Evolutionary conservation across 2,797 vertebrate species (phyloP).

Genomic region (Capromys pilorides): DNA sequence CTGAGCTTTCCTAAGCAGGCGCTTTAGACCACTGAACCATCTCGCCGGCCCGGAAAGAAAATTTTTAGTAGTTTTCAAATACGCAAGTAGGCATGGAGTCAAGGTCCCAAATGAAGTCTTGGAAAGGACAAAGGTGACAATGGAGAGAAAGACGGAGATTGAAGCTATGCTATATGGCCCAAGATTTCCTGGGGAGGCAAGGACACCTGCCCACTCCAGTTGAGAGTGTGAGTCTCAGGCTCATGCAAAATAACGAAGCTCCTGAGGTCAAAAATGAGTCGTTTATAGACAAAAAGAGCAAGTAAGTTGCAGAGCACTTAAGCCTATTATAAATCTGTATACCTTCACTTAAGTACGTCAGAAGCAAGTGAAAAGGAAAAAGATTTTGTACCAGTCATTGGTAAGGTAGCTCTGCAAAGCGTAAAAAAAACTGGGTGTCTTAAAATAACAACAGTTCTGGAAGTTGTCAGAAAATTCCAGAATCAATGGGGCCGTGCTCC

Average conservation of each 20-base stretch:
- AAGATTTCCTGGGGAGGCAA: neutral
- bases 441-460: neutral
- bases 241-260: neutral
- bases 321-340: neutral
- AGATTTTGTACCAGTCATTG: neutral
- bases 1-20: no score
- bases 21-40: no score
- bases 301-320: neutral
- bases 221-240: neutral
- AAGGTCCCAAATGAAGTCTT: neutral
- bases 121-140: neutral
- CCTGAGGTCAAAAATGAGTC: neutral
- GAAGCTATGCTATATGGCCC: neutral
- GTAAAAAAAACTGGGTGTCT: neutral
- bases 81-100: neutral
- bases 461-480: neutral
- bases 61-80: neutral
- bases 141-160: neutral
- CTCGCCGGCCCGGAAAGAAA: no score
- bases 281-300: neutral
- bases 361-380: conserved; percentile 7
- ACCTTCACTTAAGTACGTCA: neutral
- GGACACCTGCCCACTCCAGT: neutral
- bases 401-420: neutral
- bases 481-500: accelerated